Evolutionary conservation across 2,888 invertebrate genomes (phyloP).

Genomic region (Hirtodrosophila trivittata): DNA sequence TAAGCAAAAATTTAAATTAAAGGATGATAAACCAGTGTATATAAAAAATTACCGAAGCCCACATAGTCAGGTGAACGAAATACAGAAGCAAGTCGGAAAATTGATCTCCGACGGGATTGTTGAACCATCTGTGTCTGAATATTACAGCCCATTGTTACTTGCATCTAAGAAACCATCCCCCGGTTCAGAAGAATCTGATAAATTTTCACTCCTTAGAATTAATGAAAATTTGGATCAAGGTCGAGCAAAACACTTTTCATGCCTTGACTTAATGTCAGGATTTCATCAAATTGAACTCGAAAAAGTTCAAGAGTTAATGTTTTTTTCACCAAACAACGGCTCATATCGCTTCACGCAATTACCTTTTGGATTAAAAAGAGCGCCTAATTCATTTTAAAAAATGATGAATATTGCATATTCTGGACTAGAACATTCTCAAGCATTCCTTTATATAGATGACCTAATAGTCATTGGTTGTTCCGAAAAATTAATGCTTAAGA

Average conservation of each 20-base stretch:
- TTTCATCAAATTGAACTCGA: conserved; percentile 1
- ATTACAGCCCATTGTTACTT: conserved; percentile 2
- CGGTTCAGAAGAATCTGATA: background rate
- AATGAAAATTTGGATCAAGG: conserved; percentile 2
- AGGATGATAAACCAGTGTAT: conserved; percentile 1
- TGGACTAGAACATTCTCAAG: background rate
- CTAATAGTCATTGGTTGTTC: too few relatives aligned
- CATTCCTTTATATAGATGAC: conserved; percentile 1
- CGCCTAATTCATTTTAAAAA: too few relatives aligned
- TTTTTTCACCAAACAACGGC: too few relatives aligned
- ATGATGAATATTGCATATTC: conserved; percentile 9
- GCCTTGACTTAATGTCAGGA: background rate
- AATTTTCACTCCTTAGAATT: background rate
- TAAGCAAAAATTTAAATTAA: too few relatives aligned
- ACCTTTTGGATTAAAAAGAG: conserved; percentile 1
- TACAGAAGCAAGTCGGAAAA: background rate
- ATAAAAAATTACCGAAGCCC: too few relatives aligned
- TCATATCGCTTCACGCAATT: too few relatives aligned
- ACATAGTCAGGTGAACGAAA: background rate
- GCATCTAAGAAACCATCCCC: background rate
- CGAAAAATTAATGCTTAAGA: conserved; percentile 9
- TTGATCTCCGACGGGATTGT: conserved; percentile 1
- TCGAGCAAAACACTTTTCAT: too few relatives aligned
- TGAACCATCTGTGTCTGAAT: conserved; percentile 6
- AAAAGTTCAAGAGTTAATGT: conserved; percentile 8